Evolutionary conservation across 1,140 invertebrate species (phyloP).

Genomic region (Homalodisca vitripennis): DNA sequence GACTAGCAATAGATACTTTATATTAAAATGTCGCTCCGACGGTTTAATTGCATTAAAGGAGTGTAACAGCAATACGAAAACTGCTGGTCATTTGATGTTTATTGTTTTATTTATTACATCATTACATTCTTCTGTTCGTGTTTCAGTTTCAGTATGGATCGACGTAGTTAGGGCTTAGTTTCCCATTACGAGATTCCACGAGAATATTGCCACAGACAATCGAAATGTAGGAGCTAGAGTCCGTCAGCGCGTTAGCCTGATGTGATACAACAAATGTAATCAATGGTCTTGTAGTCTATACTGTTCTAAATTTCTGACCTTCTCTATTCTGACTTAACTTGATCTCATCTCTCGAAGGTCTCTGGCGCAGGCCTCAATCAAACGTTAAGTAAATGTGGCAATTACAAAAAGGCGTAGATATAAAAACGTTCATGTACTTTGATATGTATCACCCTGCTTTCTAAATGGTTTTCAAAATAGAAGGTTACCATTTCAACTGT

Average conservation of each 20-base stretch:
- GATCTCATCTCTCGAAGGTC: background rate
- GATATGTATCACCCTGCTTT: background rate
- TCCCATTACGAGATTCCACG: too few species aligned
- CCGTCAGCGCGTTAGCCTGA: background rate
- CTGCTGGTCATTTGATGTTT: background rate
- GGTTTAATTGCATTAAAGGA: background rate
- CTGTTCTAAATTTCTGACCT: constrained; percentile 17
- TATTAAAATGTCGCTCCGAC: background rate
- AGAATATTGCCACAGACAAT: constrained; percentile 23
- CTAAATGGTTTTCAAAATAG: background rate
- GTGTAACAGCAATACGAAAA: background rate
- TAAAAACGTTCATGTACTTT: background rate
- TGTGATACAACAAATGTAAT: background rate
- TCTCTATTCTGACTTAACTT: background rate
- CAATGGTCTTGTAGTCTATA: constrained; percentile 17
- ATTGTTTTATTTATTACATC: background rate
- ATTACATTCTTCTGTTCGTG: background rate
- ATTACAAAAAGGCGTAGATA: background rate
- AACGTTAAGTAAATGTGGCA: background rate
- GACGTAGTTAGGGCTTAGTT: background rate
- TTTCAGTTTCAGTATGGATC: background rate
- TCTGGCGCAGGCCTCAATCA: background rate
- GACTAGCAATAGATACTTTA: background rate
- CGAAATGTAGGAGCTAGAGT: constrained; percentile 6
- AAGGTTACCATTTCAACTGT: background rate